phyloP scores from a whole-genome alignment of 2,797 vertebrate species.

The Atherinosoma microstoma region DNA sequence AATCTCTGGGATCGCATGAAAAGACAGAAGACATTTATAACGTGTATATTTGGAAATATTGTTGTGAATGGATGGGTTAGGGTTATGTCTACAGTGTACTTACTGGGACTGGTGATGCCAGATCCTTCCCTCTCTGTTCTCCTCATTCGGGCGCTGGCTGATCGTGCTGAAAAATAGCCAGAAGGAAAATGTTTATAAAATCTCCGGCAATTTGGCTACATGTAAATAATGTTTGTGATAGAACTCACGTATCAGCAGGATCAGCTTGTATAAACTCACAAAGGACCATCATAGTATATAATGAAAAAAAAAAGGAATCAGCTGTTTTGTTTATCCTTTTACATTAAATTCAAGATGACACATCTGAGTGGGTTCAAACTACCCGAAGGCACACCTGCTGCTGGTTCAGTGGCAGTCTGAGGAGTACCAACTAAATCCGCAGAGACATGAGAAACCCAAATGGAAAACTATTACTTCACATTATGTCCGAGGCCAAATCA shows the following conservation, averaged over 20 bases:
- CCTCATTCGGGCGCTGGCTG: slow-evolving; percentile 66
- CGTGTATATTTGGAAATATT: background rate
- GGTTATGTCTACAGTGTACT: too few species aligned
- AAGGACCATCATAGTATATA: too few species aligned
- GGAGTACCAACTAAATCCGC: slow-evolving; percentile 7
- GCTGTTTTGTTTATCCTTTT: background rate
- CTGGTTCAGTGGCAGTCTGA: slow-evolving; percentile 4
- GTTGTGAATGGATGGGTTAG: background rate
- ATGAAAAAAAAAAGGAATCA: background rate
- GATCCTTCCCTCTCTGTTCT: slow-evolving; percentile 71
- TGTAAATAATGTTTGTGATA: background rate
- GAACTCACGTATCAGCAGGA: background rate
- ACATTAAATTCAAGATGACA: slow-evolving; percentile 6
- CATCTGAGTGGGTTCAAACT: background rate
- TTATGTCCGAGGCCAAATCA: slow-evolving; percentile 22
- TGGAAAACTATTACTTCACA: slow-evolving; percentile 35
- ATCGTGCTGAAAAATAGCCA: slow-evolving; percentile 60
- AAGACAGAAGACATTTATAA: background rate
- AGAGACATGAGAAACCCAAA: slow-evolving; percentile 1
- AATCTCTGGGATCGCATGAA: background rate
- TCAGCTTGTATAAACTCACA: background rate
- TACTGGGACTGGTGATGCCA: slow-evolving; percentile 74
- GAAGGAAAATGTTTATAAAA: slow-evolving; percentile 15
- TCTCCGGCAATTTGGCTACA: background rate
- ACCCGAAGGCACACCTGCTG: background rate